Percentiles rank a stretch among this genome's conserved stretches.
These are phyloP conservation scores for Drosophila greeni DNA, from an alignment of 2,888 invertebrate genomes.

Conservation along the genomic window DNA sequence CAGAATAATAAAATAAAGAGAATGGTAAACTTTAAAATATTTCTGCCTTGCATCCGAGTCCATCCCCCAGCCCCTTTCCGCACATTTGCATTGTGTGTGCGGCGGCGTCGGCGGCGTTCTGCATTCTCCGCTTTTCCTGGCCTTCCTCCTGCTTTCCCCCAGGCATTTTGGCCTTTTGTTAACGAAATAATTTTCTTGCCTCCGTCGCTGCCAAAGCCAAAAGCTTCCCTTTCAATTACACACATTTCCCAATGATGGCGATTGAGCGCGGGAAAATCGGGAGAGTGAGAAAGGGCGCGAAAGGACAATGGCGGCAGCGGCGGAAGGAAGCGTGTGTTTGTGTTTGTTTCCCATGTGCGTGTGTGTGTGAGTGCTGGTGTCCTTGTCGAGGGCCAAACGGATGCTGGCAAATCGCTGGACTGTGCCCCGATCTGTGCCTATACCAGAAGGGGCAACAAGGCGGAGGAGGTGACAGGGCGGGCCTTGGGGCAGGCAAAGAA, in stretches of 20 bases:
- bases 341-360: slow-evolving; percentile 11
- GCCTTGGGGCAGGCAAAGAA: slow-evolving; percentile 62
- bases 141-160: slow-evolving; percentile 12
- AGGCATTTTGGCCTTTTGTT: slow-evolving; percentile 67
- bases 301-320: slow-evolving; percentile 69
- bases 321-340: slow-evolving; percentile 55
- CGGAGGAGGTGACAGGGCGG: slow-evolving; percentile 35
- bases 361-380: slow-evolving; percentile 3
- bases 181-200: slow-evolving; percentile 74
- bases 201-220: slow-evolving; percentile 65
- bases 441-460: slow-evolving; percentile 26
- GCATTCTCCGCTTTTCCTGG: slow-evolving; percentile 23
- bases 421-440: slow-evolving; percentile 54
- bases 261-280: slow-evolving; percentile 23
- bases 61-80: slow-evolving; percentile 26
- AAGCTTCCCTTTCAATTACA: slow-evolving; percentile 78
- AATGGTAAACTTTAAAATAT: slow-evolving; percentile 65
- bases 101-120: slow-evolving; percentile 9
- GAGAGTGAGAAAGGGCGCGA: slow-evolving; percentile 43
- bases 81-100: slow-evolving; percentile 50
- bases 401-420: slow-evolving; percentile 58
- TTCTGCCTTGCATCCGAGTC: slow-evolving; percentile 55
- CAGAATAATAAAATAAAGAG: slow-evolving; percentile 22
- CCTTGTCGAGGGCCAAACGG: slow-evolving; percentile 38
- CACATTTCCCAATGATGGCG: slow-evolving; percentile 61